Conservation (phyloP, 2,113 vertebrate species). For the Eonycteris spelaea region DNA sequence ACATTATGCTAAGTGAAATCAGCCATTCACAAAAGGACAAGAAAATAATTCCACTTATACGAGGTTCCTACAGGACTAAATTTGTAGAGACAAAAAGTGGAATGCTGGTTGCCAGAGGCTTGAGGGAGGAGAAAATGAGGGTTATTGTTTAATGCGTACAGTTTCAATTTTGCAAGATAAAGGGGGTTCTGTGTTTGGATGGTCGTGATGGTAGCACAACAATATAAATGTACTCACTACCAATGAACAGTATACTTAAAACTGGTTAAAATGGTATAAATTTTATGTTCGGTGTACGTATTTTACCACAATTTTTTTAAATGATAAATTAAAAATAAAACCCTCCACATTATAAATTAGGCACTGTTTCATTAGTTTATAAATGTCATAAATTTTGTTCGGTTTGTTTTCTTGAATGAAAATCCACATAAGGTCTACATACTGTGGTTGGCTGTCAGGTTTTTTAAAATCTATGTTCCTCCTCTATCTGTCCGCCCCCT, state of each 20-base stretch:
- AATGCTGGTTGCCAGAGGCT: background rate
- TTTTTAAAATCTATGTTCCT: background rate
- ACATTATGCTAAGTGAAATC: background rate
- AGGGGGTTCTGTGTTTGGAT: background rate
- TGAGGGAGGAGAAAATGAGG: background rate
- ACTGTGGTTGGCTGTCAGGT: background rate
- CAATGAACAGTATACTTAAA: background rate
- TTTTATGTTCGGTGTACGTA: background rate
- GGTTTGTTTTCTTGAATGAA: background rate
- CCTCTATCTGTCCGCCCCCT: background rate
- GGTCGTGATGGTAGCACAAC: background rate
- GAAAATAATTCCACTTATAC: background rate
- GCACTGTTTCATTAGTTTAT: background rate
- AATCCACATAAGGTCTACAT: background rate
- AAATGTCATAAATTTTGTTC: background rate
- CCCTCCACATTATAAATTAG: background rate
- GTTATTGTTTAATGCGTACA: background rate
- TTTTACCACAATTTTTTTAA: background rate
- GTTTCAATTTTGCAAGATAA: background rate
- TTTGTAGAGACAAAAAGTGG: background rate
- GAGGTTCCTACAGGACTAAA: background rate
- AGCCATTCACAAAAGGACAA: background rate
- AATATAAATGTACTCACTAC: background rate
- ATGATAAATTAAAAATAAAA: background rate
- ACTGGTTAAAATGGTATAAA: background rate